Conservation (phyloP, 2,113 vertebrate species). For the Tragelaphus imberbis region DNA sequence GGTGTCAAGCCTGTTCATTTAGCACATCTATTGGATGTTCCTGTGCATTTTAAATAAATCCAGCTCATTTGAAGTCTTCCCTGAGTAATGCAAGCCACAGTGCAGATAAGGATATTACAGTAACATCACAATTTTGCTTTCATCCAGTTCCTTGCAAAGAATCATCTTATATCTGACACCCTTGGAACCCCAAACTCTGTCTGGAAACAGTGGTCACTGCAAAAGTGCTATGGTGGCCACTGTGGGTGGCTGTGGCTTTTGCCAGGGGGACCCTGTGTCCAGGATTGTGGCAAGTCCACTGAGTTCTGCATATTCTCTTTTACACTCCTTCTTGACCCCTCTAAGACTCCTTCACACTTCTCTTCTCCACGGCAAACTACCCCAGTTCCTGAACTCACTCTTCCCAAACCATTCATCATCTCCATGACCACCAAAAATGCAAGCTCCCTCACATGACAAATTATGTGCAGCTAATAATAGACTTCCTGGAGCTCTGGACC, state of each 20-base stretch:
- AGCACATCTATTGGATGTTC: not conserved
- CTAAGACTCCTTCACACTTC: not conserved
- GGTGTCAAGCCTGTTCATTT: constrained; percentile 18
- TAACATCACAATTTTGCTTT: not conserved
- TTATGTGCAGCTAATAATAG: not conserved
- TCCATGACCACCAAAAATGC: not conserved
- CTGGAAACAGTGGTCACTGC: not conserved
- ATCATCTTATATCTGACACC: not conserved
- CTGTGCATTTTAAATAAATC: constrained; percentile 29
- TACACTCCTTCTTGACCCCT: not conserved
- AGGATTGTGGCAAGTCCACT: too few relatives aligned
- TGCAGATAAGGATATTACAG: not conserved
- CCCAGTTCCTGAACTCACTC: not conserved
- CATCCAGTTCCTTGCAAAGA: not conserved
- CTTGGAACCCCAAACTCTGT: not conserved
- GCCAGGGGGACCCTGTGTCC: not conserved
- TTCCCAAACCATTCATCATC: not conserved
- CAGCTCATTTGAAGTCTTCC: not conserved
- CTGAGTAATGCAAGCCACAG: not conserved
- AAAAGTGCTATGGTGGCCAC: not conserved
- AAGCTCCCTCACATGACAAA: not conserved
- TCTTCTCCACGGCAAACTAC: not conserved
- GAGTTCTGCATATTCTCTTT: not conserved
- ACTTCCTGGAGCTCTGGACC: constrained; percentile 7
- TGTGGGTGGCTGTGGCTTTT: not conserved